Evolutionary conservation across 2,797 vertebrate species (phyloP).

Genomic region (Halcyon badia): DNA sequence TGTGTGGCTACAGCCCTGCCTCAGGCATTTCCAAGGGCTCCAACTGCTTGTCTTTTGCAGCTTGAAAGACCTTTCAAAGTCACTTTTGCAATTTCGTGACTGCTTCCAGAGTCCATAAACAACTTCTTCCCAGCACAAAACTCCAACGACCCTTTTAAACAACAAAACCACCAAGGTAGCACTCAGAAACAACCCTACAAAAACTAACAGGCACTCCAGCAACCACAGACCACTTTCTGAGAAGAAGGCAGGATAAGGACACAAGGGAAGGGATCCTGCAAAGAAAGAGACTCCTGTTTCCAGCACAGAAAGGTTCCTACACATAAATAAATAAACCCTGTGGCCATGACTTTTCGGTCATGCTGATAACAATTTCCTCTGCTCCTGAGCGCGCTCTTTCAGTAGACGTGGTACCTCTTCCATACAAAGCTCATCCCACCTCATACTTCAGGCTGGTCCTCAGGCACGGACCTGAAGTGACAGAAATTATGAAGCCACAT

Average conservation of each 20-base stretch:
- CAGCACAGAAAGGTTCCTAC: not conserved
- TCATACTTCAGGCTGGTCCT: not conserved
- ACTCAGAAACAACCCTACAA: not conserved
- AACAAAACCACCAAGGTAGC: not conserved
- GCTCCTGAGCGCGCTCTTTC: not conserved
- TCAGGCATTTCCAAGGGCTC: not conserved
- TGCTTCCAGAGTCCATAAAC: not conserved
- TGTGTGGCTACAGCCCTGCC: not conserved
- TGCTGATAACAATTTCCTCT: not conserved
- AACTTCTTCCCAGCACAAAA: not conserved
- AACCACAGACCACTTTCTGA: not conserved
- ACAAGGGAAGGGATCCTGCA: not conserved
- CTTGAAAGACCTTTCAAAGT: not conserved
- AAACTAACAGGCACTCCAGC: not conserved
- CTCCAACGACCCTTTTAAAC: not conserved
- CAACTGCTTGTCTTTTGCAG: not conserved
- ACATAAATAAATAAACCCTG: not conserved
- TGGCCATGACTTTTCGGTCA: not conserved
- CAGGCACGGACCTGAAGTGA: accelerated
- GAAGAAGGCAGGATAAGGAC: not conserved
- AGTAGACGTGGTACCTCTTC: accelerated
- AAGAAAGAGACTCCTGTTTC: not conserved
- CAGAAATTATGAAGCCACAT: accelerated
- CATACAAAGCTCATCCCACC: accelerated
- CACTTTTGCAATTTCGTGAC: not conserved